These are phyloP conservation scores for Patiria pectinifera DNA, from an alignment of 53 echinoderm and acorn worm species.

Conservation along the genomic window DNA sequence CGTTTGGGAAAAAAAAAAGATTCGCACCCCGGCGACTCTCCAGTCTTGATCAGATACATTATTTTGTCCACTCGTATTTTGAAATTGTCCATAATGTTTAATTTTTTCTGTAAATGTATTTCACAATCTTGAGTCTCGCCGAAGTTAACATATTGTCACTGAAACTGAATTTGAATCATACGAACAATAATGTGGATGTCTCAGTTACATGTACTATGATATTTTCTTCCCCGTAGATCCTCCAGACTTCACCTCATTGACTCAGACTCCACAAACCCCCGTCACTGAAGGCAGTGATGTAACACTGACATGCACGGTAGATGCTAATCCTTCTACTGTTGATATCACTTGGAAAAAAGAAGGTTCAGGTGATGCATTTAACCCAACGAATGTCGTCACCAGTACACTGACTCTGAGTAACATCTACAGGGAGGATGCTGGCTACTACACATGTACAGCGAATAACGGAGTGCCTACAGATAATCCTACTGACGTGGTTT, in stretches of 20 bases:
- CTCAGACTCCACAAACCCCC: not conserved
- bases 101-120: too few relatives aligned
- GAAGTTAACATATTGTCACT: too few relatives aligned
- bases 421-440: not conserved
- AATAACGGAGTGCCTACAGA: not conserved
- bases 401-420: constrained; percentile 3
- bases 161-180: too few relatives aligned
- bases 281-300: not conserved
- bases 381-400: not conserved
- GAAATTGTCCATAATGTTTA: too few relatives aligned
- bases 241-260: not conserved
- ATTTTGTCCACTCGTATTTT: too few relatives aligned
- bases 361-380: not conserved
- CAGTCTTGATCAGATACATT: too few relatives aligned
- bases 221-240: not conserved
- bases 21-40: too few relatives aligned
- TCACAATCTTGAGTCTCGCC: too few relatives aligned
- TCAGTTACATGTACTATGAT: too few relatives aligned
- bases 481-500: not conserved
- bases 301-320: not conserved
- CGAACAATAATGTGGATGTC: too few relatives aligned
- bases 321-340: not conserved
- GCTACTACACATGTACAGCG: not conserved
- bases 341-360: not conserved
- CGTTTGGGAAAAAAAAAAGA: too few relatives aligned